A percentile compares a stretch with the other conserved stretches of the same genome.
phyloP scores from a whole-genome alignment of 2,888 invertebrate genomes.

The Eumacrocentrus americanus region DNA sequence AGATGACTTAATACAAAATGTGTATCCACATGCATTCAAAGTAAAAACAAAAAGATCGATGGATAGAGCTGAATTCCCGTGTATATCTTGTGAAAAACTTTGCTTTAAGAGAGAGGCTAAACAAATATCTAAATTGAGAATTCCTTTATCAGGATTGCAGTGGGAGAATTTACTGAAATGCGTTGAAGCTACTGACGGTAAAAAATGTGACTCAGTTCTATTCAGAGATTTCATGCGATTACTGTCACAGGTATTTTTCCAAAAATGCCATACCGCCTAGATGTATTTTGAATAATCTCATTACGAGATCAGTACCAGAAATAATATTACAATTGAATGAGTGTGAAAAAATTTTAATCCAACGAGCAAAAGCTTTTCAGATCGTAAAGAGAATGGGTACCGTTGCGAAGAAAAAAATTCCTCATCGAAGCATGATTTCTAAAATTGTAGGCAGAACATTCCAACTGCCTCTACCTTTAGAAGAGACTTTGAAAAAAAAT shows the following conservation, averaged over 20 bases:
- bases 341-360: slow-evolving; percentile 42
- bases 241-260: slow-evolving; percentile 36
- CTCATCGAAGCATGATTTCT: slow-evolving; percentile 29
- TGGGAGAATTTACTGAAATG: slow-evolving; percentile 28
- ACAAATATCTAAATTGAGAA: slow-evolving; percentile 27
- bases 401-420: slow-evolving; percentile 44
- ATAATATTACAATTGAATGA: slow-evolving; percentile 39
- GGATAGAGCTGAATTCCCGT: slow-evolving; percentile 32
- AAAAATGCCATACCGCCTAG: slow-evolving; percentile 39
- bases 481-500: slow-evolving; percentile 51
- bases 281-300: slow-evolving; percentile 41
- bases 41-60: slow-evolving; percentile 27
- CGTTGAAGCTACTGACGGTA: background rate
- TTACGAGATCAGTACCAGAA: slow-evolving; percentile 26
- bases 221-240: slow-evolving; percentile 23
- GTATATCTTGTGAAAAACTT: slow-evolving; percentile 38
- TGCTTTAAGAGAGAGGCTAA: slow-evolving; percentile 31
- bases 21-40: slow-evolving; percentile 30
- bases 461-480: slow-evolving; percentile 50
- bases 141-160: slow-evolving; percentile 19
- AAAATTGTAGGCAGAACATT: slow-evolving; percentile 44
- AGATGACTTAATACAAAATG: slow-evolving; percentile 25
- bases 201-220: background rate
- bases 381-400: slow-evolving; percentile 45
- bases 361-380: slow-evolving; percentile 52